A percentile compares a stretch with the other conserved stretches of the same genome.
These are phyloP conservation scores for Cetoscarus ocellatus DNA, from an alignment of 2,797 vertebrate genomes.

Conservation along the genomic window DNA sequence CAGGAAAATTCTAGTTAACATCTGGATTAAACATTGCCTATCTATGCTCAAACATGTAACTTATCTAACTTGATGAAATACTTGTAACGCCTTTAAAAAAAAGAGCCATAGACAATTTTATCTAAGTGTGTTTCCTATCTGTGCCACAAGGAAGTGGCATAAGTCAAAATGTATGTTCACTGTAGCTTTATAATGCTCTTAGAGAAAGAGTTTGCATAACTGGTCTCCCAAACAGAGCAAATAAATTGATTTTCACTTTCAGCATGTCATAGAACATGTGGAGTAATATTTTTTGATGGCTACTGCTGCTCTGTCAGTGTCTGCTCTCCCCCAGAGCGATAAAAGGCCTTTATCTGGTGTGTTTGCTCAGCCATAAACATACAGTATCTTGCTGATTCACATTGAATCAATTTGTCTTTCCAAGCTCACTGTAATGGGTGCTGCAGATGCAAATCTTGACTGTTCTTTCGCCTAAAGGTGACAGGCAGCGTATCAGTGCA, in stretches of 20 bases:
- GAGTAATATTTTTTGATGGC: constrained; percentile 21
- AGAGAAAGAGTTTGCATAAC: neutral
- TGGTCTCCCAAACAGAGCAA: neutral
- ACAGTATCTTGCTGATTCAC: constrained; percentile 42
- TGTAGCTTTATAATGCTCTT: neutral
- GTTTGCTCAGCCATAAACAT: constrained; percentile 57
- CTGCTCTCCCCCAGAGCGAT: constrained; percentile 24
- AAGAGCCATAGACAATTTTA: too few relatives aligned
- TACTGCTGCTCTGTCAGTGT: constrained; percentile 37
- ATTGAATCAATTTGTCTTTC: constrained; percentile 62
- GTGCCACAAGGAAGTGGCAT: neutral
- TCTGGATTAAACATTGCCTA: too few relatives aligned
- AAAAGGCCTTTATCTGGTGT: constrained; percentile 46
- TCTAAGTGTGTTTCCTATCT: too few relatives aligned
- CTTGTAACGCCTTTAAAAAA: too few relatives aligned
- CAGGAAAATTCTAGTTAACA: too few relatives aligned
- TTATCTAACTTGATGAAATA: too few relatives aligned
- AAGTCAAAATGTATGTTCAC: neutral
- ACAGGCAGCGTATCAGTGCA: constrained; percentile 66
- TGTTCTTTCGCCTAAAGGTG: constrained; percentile 61
- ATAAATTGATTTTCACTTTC: constrained; percentile 1
- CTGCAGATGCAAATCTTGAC: constrained; percentile 56
- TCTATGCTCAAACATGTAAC: too few relatives aligned
- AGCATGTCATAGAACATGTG: neutral
- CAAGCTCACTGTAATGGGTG: constrained; percentile 47